Evolutionary conservation across 2,888 invertebrate genomes (phyloP), one percentile per base, ranked within the genome.

Genomic region (Altica lythri): DNA sequence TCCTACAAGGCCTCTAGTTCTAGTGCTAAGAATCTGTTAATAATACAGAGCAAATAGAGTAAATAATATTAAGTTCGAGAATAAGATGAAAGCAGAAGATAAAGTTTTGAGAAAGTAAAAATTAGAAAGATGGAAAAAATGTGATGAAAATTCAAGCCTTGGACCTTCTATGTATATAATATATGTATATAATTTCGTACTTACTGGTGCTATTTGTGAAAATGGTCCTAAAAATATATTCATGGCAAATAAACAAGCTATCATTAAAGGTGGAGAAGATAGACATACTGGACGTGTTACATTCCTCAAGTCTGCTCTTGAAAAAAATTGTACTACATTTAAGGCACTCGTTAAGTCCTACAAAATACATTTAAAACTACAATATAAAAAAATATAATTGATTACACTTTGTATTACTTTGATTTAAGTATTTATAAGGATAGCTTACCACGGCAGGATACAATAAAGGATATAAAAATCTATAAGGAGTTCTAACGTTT

Each of bases 381-480:
- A 29, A 29, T 29, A 29, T 29, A 29, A 29, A 14, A 3, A 29
- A 62, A n/a, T n/a, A n/a, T n/a, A n/a, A n/a, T n/a, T n/a, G n/a
- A n/a, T n/a, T n/a, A n/a, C n/a, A n/a, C n/a, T n/a, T n/a, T n/a
- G n/a, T n/a, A n/a, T n/a, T n/a, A n/a, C n/a, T n/a, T n/a, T n/a
- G n/a, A n/a, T n/a, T n/a, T n/a, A n/a, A n/a, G n/a, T n/a, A n/a
- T n/a, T n/a, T n/a, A n/a, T n/a, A n/a, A n/a, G n/a, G n/a, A n/a
- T n/a, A n/a, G n/a, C 66, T 66, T 56, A 69, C 68, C 57, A 69
- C 37, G 27, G 64, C 64, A 10, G 66, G 64, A 51, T 63, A 63
- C 42, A 70, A 79, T 55, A 81, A 82, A 8, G 84, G 86, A 2
- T 89, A 86, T 4, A 90, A 67, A 10, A 84, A 71, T 55, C 81